Percentiles rank a stretch among this genome's conserved stretches.
phyloP scores from a whole-genome alignment of 2,888 invertebrate species.

The Monochamus alternatus region DNA sequence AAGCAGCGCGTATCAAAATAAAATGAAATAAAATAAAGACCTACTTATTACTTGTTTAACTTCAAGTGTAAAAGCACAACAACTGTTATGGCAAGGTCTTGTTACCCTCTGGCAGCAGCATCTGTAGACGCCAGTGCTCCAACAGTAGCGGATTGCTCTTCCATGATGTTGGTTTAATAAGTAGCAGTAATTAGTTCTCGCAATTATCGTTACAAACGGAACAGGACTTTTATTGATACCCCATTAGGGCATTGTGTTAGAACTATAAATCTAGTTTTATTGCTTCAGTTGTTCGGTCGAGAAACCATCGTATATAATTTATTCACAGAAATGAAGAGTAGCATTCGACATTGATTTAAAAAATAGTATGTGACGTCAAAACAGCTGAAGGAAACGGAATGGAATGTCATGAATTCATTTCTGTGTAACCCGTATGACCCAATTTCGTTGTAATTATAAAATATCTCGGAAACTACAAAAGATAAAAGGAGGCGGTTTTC shows the following conservation, averaged over 20 bases:
- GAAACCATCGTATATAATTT: background rate
- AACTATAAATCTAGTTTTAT: constrained; percentile 32
- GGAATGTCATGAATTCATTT: no score
- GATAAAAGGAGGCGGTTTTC: no score
- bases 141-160: constrained; percentile 14
- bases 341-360: background rate
- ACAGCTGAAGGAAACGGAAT: no score
- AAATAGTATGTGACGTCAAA: no score
- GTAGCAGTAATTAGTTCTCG: constrained; percentile 27
- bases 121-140: constrained; percentile 22
- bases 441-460: no score
- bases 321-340: background rate
- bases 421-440: no score
- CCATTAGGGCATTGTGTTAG: constrained; percentile 29
- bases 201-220: constrained; percentile 28
- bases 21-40: no score
- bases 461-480: no score
- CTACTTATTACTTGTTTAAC: no score
- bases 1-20: no score
- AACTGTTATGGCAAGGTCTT: background rate
- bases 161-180: constrained; percentile 29
- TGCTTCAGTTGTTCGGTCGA: constrained; percentile 12
- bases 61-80: no score
- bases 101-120: background rate
- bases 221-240: constrained; percentile 34